Conservation (phyloP, 2,888 invertebrate species). For the Actias luna region DNA sequence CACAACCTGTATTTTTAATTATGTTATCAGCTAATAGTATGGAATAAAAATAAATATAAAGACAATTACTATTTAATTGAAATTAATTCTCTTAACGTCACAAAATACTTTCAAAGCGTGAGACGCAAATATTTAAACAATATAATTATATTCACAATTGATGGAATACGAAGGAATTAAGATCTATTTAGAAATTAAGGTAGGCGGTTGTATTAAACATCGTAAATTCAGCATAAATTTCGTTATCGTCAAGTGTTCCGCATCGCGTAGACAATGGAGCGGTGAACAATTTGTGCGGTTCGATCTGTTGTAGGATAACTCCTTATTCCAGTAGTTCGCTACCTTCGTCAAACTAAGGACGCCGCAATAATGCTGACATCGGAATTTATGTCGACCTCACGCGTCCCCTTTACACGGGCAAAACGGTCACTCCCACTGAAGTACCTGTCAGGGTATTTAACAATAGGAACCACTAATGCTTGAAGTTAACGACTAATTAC, state of each 20-base stretch:
- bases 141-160: not conserved
- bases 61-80: too few species aligned
- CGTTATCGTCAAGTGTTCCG: slow-evolving; percentile 36
- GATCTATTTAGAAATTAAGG: not conserved
- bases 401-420: slow-evolving; percentile 1
- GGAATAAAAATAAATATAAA: too few species aligned
- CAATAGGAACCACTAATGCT: not conserved
- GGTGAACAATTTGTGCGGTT: slow-evolving; percentile 49
- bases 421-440: slow-evolving; percentile 2
- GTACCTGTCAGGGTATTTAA: slow-evolving; percentile 7
- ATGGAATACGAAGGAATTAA: not conserved
- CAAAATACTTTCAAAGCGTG: too few species aligned
- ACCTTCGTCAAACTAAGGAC: slow-evolving; percentile 75
- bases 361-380: slow-evolving; percentile 65
- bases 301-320: slow-evolving; percentile 62
- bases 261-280: slow-evolving; percentile 50
- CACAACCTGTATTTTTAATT: too few species aligned
- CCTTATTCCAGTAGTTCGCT: slow-evolving; percentile 55
- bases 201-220: slow-evolving; percentile 33
- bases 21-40: too few species aligned
- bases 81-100: too few species aligned
- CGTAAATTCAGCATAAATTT: slow-evolving; percentile 38
- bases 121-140: too few species aligned
- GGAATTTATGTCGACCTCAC: slow-evolving; percentile 72
- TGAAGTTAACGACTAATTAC: slow-evolving; percentile 1